Evolutionary conservation across 1,140 invertebrate genomes (phyloP), one percentile per base, ranked within the genome.

Genomic region (Schmidtea mediterranea): DNA sequence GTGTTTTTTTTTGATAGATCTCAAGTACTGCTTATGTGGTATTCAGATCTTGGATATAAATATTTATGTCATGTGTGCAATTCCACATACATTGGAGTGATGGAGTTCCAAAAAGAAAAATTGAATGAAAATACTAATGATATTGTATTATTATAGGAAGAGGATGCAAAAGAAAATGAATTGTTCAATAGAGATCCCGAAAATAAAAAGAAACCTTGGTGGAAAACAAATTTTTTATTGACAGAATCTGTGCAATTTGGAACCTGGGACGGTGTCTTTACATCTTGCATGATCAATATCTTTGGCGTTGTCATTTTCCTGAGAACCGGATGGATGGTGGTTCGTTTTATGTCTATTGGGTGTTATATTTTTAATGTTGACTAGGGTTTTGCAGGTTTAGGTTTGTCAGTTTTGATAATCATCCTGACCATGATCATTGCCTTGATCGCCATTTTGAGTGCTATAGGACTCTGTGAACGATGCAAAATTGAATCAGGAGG

Each of bases 231-330:
- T 51, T 64, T 66, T 51, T 18, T 18, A n/a, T 13, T 48, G 3
- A 57, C 57, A 16, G 60, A 59, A 62, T 82, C 82, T 41, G 79
- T 89, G 43, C 69, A 92, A 18, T 92, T 92, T 73, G 86, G 86
- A 13, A 86, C 83, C 1, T 90, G 86, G 83, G 86, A 92, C 71
- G 87, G 86, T 53, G 87, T 94, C 10, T 89, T 86, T 61, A 86
- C 82, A 51, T 63, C 62, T 8, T 65, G 62, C 52, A 73, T 94
- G 57, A 84, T 92, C 57, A 92, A 94, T 65, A 83, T 92, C 24
- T 84, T 94, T 70, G 83, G 86, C 56, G 83, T 92, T 1, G 87
- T 94, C 61, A 82, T 92, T 50, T 90, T 94, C 67, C 69, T 94
- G 23, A 70, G 86, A 58, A 83, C 83, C 53, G 86, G 87, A 51